Evolutionary conservation across 2,888 invertebrate species (phyloP).

Genomic region (Drosophila ezoana): DNA sequence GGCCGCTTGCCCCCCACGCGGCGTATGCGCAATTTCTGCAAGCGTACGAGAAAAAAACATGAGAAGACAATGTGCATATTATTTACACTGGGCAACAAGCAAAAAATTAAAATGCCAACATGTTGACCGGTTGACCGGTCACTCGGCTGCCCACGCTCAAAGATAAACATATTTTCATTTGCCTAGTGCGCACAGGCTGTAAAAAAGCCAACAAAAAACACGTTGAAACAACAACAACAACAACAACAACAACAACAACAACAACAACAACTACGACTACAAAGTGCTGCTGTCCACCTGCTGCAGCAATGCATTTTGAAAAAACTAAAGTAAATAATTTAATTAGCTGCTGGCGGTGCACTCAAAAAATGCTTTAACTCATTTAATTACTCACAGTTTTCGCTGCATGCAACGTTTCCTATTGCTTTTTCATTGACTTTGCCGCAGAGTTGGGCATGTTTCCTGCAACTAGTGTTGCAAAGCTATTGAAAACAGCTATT

Average conservation of each 20-base stretch:
- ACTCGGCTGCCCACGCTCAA: conserved; percentile 39
- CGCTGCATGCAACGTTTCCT: conserved; percentile 1
- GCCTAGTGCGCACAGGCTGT: conserved; percentile 10
- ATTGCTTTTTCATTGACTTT: no score
- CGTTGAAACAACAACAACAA: not conserved
- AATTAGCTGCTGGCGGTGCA: conserved; percentile 63
- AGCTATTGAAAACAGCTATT: no score
- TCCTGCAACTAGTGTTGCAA: no score
- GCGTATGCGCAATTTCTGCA: conserved; percentile 56
- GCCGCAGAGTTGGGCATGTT: no score
- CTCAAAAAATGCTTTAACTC: conserved; percentile 20
- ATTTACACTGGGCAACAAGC: conserved; percentile 41
- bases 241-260: conserved; percentile 13
- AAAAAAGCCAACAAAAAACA: conserved; percentile 11
- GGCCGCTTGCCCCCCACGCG: conserved; percentile 26
- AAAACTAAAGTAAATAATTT: conserved; percentile 72
- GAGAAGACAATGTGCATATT: conserved; percentile 24
- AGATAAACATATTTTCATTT: conserved; percentile 39
- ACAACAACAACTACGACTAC: conserved; percentile 4
- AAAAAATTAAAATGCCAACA: conserved; percentile 16
- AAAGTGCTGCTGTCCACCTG: conserved; percentile 18
- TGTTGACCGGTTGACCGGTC: conserved; percentile 44
- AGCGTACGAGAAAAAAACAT: conserved; percentile 1
- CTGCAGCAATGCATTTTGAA: conserved; percentile 35
- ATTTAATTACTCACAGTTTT: conserved; percentile 26